phyloP scores from a whole-genome alignment of 37 sponge, comb jelly and placozoan species.

The Mnemiopsis leidyi region DNA sequence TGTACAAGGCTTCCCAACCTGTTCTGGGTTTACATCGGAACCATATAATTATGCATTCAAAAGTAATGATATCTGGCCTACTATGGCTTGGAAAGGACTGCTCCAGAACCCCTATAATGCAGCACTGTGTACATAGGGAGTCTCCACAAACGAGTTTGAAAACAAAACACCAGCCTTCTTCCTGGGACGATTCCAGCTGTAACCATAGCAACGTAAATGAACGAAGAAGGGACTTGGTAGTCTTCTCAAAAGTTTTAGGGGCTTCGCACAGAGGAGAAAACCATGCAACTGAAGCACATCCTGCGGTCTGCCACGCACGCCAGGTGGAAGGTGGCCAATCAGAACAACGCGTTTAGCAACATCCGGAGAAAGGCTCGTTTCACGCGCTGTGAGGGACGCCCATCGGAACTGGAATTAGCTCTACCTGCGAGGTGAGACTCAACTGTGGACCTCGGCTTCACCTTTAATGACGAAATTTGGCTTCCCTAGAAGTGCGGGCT shows the following conservation, averaged over 20 bases:
- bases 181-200: not conserved
- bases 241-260: constrained; percentile 50
- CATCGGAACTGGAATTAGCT: not conserved
- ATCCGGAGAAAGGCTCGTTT: not conserved
- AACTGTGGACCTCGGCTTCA: not conserved
- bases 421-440: not conserved
- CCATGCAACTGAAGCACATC: constrained; percentile 25
- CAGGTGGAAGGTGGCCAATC: not conserved
- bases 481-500: constrained; percentile 45
- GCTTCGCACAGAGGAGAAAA: constrained; percentile 9
- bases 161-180: not conserved
- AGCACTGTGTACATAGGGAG: not conserved
- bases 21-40: not conserved
- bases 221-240: constrained; percentile 23
- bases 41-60: not conserved
- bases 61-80: not conserved
- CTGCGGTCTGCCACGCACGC: not conserved
- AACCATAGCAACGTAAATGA: not conserved
- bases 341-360: not conserved
- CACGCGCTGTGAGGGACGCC: not conserved
- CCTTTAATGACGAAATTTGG: not conserved
- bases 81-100: not conserved
- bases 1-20: not conserved
- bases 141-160: constrained; percentile 23
- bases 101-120: not conserved